A percentile compares a stretch with the other conserved stretches of the same genome.
phyloP scores from a whole-genome alignment of 1,140 invertebrate genomes.

The Drosophila ercepeae region DNA sequence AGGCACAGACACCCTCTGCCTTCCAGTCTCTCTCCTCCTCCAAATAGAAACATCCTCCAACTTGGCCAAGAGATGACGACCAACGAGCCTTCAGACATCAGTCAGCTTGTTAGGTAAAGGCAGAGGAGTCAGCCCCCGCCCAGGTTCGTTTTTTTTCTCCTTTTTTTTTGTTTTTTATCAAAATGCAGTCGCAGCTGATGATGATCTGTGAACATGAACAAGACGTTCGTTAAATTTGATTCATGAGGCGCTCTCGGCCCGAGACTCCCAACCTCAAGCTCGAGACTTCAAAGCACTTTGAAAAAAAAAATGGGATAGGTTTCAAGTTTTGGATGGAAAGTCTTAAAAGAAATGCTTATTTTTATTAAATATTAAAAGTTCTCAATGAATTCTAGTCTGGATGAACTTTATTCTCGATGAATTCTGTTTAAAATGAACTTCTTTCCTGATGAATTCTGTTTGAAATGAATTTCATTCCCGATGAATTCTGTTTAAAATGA shows the following conservation, averaged over 20 bases:
- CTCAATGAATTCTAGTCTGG: too few relatives aligned
- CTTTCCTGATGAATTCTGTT: too few relatives aligned
- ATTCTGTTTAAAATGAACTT: too few relatives aligned
- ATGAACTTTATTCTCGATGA: too few relatives aligned
- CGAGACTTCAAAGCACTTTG: conserved; percentile 4
- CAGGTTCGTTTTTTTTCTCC: conserved; percentile 54
- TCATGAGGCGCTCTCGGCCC: conserved; percentile 69
- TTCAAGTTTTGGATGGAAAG: too few relatives aligned
- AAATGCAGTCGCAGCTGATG: conserved; percentile 82
- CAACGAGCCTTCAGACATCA: conserved; percentile 52
- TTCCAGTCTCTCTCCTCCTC: conserved; percentile 36
- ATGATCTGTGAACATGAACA: conserved; percentile 82
- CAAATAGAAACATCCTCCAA: conserved; percentile 74
- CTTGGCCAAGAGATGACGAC: neutral
- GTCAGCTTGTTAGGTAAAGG: conserved; percentile 68
- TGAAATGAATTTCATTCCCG: too few relatives aligned
- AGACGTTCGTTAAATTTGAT: conserved; percentile 84
- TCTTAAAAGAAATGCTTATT: too few relatives aligned
- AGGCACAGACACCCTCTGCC: conserved; percentile 42
- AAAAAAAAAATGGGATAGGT: conserved; percentile 4
- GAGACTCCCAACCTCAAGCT: conserved; percentile 20
- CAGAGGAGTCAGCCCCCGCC: conserved; percentile 1
- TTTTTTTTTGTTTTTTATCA: conserved; percentile 63
- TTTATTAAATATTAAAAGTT: too few relatives aligned
- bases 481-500: neutral